Evolutionary conservation across 2,888 invertebrate genomes (phyloP), one percentile per base, ranked within the genome.

Genomic region (Meta bourneti): DNA sequence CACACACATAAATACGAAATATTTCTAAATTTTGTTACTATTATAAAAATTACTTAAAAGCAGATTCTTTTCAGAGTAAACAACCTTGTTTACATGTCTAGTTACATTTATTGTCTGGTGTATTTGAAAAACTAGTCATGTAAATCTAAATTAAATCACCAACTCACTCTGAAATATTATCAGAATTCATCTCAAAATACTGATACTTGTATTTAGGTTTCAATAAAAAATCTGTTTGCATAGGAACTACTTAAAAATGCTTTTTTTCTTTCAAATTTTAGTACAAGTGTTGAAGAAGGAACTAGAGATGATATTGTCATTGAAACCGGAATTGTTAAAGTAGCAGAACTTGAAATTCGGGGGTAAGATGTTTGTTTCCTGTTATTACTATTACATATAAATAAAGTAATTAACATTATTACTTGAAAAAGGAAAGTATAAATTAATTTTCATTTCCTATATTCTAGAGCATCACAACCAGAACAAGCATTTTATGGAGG

Each of bases 401-500:
- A 16, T 1, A n/a, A 51, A 72, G 61, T 61, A 61, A 5, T 5
- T 0, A 61, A 9, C 13, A 16, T 16, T 61, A 61, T 8, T 6
- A 16, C 11, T 8, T 61, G 11, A 16, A 61, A 61, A 16, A 1
- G 9, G 9, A 61, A 16, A 61, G 11, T 9, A 8, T 4, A 61
- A 9, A 61, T 11, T 61, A 61, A 61, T 61, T 11, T 61, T 11
- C 1, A 61, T 61, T 34, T 34, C 34, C 34, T 34, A 34, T 52
- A 0, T 20, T 19, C 11, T 93, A 95, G 95, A 16, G 92, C 93
- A 85, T 94, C 94, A 0, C 96, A 96, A 85, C 97, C 97, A 0
- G 97, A 97, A 93, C 97, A 97, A 95, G 97, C 98, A 20, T 97
- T 97, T 94, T 99, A 98, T 94, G 98, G 98, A 48, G 98, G 98